Percentiles rank a stretch among this genome's conserved stretches.
Conservation (phyloP, 2,888 invertebrate species). For the Crossocerus cetratus region DNA sequence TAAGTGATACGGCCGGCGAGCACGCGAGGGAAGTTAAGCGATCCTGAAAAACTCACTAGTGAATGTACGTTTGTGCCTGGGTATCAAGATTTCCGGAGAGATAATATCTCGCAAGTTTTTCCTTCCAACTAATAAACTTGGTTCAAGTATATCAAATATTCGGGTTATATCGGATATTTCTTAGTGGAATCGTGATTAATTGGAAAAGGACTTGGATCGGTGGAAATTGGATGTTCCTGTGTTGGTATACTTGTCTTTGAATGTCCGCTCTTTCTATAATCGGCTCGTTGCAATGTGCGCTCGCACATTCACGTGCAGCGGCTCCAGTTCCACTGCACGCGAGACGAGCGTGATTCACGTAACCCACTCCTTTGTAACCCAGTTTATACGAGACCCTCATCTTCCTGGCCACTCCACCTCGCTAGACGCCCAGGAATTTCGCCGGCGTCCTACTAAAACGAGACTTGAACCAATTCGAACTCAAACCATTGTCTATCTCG, state of each 20-base stretch:
- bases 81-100: constrained; percentile 2
- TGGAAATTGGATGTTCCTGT: too few relatives aligned
- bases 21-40: constrained; percentile 3
- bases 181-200: too few relatives aligned
- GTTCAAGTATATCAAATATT: not conserved
- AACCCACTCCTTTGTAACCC: constrained; percentile 52
- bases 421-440: constrained; percentile 17
- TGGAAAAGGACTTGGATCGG: too few relatives aligned
- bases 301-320: constrained; percentile 10
- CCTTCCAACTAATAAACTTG: not conserved
- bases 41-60: not conserved
- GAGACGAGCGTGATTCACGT: constrained; percentile 57
- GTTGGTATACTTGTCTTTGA: not conserved
- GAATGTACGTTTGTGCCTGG: not conserved
- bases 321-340: constrained; percentile 47
- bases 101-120: not conserved
- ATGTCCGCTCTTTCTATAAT: constrained; percentile 18
- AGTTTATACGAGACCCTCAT: constrained; percentile 48
- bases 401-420: constrained; percentile 40
- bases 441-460: too few relatives aligned
- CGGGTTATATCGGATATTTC: too few relatives aligned
- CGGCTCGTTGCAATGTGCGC: not conserved
- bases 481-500: too few relatives aligned
- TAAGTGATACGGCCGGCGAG: constrained; percentile 3
- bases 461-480: too few relatives aligned